These are phyloP conservation scores for Stegastes partitus DNA, from an alignment of 2,113 vertebrate species.

Conservation along the genomic window DNA sequence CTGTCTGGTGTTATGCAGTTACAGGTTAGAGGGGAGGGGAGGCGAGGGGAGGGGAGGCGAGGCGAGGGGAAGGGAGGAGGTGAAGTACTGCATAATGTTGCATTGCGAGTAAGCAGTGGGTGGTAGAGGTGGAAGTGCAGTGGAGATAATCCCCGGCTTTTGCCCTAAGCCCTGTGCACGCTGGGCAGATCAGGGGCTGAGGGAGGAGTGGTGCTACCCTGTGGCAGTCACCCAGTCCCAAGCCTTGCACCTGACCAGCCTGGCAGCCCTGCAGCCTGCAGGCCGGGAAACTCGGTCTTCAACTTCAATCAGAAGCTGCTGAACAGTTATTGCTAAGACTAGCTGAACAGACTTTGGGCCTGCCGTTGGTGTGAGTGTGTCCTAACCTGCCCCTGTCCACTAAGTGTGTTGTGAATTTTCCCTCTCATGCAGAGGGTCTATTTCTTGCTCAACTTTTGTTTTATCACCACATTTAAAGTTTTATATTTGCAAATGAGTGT, in stretches of 20 bases:
- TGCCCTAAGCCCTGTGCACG: conserved; percentile 88
- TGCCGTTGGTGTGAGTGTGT: conserved; percentile 32
- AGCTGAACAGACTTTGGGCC: conserved; percentile 47
- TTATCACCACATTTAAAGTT: conserved; percentile 2
- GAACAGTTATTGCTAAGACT: conserved; percentile 40
- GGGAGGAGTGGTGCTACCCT: conserved; percentile 88
- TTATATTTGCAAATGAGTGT: conserved; percentile 25
- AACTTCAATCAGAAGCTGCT: conserved; percentile 49
- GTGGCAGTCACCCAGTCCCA: conserved; percentile 85
- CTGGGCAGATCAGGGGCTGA: conserved; percentile 86
- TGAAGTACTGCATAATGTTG: conserved; percentile 13
- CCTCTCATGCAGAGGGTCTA: background rate
- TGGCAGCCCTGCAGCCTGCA: conserved; percentile 73
- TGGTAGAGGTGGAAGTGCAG: conserved; percentile 81
- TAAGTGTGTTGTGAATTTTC: background rate
- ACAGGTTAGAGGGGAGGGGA: conserved; percentile 3
- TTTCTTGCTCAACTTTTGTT: background rate
- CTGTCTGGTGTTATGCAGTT: conserved; percentile 26
- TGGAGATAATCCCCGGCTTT: conserved; percentile 87
- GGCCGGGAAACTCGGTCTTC: conserved; percentile 57
- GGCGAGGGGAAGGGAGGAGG: conserved; percentile 1
- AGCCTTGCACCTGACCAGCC: conserved; percentile 86
- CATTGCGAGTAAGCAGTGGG: conserved; percentile 59
- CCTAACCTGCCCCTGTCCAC: conserved; percentile 53
- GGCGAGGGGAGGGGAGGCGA: too few relatives aligned